A percentile compares a stretch with the other conserved stretches of the same genome.
phyloP scores from a whole-genome alignment of 30 jellyfish, hydroid and myxozoan species.

The Nemopilema nomurai region DNA sequence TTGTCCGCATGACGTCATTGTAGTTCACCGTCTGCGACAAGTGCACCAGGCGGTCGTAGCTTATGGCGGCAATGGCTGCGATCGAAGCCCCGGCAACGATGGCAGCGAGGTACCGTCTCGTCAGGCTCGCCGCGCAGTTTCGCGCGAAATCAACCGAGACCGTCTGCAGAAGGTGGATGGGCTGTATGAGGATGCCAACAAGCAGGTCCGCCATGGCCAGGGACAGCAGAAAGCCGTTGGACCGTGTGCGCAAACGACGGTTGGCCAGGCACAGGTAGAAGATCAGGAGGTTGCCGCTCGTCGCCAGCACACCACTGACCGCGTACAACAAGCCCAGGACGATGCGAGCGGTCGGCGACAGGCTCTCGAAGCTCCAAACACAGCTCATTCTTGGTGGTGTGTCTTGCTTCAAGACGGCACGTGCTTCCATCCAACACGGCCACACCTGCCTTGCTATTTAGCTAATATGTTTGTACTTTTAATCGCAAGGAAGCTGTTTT shows the following conservation, averaged over 20 bases:
- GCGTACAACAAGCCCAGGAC: conserved; percentile 3
- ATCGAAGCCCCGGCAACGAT: conserved; percentile 47
- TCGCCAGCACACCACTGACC: conserved; percentile 22
- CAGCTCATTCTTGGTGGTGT: conserved; percentile 24
- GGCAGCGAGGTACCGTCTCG: conserved; percentile 28
- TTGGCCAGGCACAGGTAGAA: conserved; percentile 20
- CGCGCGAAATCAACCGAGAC: conserved; percentile 14
- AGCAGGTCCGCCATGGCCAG: conserved; percentile 45
- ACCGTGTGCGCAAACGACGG: conserved; percentile 40
- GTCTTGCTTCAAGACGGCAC: not conserved
- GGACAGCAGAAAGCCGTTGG: conserved; percentile 22
- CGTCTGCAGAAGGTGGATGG: conserved; percentile 22
- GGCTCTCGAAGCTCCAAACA: conserved; percentile 11
- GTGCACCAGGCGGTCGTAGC: conserved; percentile 46
- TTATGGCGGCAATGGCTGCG: conserved; percentile 27
- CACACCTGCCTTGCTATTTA: not conserved
- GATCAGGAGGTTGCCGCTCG: conserved; percentile 34
- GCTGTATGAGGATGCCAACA: conserved; percentile 31
- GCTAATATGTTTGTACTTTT: too few relatives aligned
- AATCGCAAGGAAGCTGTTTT: too few relatives aligned
- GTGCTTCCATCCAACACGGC: not conserved
- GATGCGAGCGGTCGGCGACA: conserved; percentile 12
- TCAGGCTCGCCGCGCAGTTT: conserved; percentile 16
- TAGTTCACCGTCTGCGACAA: conserved; percentile 33
- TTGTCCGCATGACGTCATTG: conserved; percentile 20